These are phyloP conservation scores for Conus canariensis DNA, from an alignment of 2,888 invertebrate species.

Conservation along the genomic window DNA sequence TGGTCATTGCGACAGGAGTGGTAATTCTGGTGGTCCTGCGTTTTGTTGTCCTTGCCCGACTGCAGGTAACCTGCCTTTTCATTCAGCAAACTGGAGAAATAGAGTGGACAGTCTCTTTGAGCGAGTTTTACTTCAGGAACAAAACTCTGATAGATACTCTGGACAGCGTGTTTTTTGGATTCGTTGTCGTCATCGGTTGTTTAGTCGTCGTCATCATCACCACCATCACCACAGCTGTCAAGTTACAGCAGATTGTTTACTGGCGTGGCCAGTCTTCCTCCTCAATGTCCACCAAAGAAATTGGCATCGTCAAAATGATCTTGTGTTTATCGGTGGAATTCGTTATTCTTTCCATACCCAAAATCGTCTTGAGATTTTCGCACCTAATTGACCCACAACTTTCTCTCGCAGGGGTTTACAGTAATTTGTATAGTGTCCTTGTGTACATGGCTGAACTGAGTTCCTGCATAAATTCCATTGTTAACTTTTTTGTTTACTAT, in stretches of 20 bases:
- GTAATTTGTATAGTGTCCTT: not conserved
- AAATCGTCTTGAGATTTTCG: not conserved
- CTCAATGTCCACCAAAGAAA: not conserved
- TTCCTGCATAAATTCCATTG: constrained; percentile 19
- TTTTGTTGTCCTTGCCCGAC: constrained; percentile 4
- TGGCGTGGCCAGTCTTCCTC: constrained; percentile 29
- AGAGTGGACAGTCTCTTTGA: constrained; percentile 9
- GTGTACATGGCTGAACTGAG: constrained; percentile 14
- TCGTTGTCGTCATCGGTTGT: not conserved
- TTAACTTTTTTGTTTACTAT: constrained; percentile 36
- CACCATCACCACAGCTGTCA: constrained; percentile 25
- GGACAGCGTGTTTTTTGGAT: constrained; percentile 24
- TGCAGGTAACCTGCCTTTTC: constrained; percentile 1
- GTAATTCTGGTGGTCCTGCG: not conserved
- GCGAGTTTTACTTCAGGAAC: not conserved
- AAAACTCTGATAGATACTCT: constrained; percentile 2
- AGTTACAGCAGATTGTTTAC: not conserved
- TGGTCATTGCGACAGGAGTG: constrained; percentile 9
- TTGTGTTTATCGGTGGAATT: constrained; percentile 28
- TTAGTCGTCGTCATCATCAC: constrained; percentile 22
- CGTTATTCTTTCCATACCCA: constrained; percentile 23
- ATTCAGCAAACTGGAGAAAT: not conserved
- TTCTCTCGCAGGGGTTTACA: not conserved
- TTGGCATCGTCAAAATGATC: constrained; percentile 30
- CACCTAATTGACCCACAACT: not conserved